Evolutionary conservation across 2,888 invertebrate species (phyloP).

Genomic region (Brassicogethes aeneus): DNA sequence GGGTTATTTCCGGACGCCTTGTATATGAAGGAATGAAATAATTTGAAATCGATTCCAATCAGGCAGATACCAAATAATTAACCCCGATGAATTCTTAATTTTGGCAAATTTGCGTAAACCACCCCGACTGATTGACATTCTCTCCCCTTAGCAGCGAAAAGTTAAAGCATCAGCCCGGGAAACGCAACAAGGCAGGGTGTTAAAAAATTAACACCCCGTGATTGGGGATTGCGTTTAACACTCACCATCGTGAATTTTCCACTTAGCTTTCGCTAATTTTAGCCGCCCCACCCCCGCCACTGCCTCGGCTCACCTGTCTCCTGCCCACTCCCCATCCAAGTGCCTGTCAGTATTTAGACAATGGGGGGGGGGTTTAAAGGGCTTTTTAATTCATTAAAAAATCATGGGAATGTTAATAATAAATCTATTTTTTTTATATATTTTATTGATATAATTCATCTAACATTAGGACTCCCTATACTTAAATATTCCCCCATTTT

Average conservation of each 20-base stretch:
- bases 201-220: constrained; percentile 37
- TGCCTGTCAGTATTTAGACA: neutral
- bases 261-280: constrained; percentile 1
- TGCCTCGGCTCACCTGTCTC: neutral
- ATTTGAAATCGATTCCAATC: neutral
- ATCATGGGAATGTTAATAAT: no score
- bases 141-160: constrained; percentile 13
- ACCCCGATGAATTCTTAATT: constrained; percentile 22
- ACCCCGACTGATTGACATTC: constrained; percentile 26
- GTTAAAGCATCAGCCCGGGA: constrained; percentile 8
- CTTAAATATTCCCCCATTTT: no score
- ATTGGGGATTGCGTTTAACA: constrained; percentile 32
- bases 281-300: neutral
- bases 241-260: constrained; percentile 20
- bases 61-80: constrained; percentile 19
- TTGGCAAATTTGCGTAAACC: constrained; percentile 26
- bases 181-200: constrained; percentile 30
- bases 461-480: no score
- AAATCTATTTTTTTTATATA: no score
- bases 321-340: neutral
- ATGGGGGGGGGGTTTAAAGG: no score
- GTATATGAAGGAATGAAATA: no score
- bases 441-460: no score
- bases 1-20: no score
- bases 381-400: no score